A percentile compares a stretch with the other conserved stretches of the same genome.
Evolutionary conservation across 2,797 vertebrate genomes (phyloP).

Genomic region (Picus viridis): DNA sequence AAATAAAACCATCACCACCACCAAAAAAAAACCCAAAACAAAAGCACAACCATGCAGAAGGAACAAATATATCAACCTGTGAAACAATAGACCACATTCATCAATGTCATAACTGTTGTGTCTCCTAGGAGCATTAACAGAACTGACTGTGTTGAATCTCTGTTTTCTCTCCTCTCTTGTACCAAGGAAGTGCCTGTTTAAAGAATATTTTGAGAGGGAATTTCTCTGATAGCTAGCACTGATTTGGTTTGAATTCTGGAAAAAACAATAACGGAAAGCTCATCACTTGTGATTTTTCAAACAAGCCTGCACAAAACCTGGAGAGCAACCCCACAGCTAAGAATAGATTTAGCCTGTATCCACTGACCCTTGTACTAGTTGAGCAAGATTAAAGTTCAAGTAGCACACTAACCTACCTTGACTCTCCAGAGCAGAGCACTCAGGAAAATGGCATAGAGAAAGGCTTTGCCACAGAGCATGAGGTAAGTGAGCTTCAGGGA

Average conservation of each 20-base stretch:
- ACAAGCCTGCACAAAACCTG: neutral
- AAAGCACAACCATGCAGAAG: neutral
- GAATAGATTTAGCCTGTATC: neutral
- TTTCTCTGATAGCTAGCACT: neutral
- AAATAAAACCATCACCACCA: neutral
- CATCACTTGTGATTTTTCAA: neutral
- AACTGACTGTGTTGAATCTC: neutral
- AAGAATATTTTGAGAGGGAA: neutral
- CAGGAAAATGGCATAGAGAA: constrained; percentile 71
- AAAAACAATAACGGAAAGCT: neutral
- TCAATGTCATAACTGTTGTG: neutral
- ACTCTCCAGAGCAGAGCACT: constrained; percentile 59
- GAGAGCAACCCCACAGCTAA: neutral
- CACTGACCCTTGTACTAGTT: neutral
- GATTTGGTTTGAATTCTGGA: neutral
- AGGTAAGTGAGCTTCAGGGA: constrained; percentile 75
- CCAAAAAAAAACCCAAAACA: neutral
- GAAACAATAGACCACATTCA: neutral
- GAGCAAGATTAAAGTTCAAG: neutral
- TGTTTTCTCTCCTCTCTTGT: neutral
- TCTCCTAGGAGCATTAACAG: neutral
- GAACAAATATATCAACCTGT: neutral
- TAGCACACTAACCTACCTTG: constrained; percentile 43
- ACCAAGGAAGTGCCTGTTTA: neutral
- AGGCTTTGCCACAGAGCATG: constrained; percentile 74